Percentiles rank a stretch among this genome's conserved stretches.
Conservation (phyloP, 2,113 vertebrate species). For the Otus sunia region DNA sequence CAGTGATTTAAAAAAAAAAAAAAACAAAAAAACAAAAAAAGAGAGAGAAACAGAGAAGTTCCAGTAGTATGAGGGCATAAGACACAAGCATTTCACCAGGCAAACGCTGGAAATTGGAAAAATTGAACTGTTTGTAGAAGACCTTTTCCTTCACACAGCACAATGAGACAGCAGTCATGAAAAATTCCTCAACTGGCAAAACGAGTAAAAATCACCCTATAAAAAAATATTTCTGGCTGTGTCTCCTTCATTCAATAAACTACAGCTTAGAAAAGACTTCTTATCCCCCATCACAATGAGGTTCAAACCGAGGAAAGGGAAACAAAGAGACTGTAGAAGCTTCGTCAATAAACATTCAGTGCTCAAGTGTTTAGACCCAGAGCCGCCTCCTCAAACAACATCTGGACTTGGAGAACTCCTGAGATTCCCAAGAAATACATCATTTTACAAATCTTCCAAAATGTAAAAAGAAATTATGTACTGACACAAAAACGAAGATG, state of each 20-base stretch:
- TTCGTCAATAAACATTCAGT: not conserved
- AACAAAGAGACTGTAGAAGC: rapidly evolving
- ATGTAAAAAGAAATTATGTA: no score
- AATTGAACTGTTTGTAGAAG: not conserved
- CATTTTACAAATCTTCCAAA: no score
- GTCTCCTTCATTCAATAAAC: not conserved
- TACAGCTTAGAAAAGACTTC: rapidly evolving
- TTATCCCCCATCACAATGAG: rapidly evolving
- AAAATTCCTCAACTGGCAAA: not conserved
- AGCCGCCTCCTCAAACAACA: rapidly evolving
- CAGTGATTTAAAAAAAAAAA: no score
- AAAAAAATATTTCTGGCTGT: not conserved
- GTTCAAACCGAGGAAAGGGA: rapidly evolving
- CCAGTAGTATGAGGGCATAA: rapidly evolving
- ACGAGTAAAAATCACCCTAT: not conserved
- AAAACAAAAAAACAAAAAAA: no score
- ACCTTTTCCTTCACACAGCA: not conserved
- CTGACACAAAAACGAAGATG: no score
- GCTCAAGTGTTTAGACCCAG: no score
- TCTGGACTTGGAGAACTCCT: rapidly evolving
- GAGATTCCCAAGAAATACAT: no score
- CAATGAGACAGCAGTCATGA: rapidly evolving
- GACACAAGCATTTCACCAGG: rapidly evolving
- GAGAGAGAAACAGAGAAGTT: rapidly evolving
- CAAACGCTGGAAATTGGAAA: not conserved